Conservation (phyloP, 2,888 invertebrate species). For the Girardia tigrina region DNA sequence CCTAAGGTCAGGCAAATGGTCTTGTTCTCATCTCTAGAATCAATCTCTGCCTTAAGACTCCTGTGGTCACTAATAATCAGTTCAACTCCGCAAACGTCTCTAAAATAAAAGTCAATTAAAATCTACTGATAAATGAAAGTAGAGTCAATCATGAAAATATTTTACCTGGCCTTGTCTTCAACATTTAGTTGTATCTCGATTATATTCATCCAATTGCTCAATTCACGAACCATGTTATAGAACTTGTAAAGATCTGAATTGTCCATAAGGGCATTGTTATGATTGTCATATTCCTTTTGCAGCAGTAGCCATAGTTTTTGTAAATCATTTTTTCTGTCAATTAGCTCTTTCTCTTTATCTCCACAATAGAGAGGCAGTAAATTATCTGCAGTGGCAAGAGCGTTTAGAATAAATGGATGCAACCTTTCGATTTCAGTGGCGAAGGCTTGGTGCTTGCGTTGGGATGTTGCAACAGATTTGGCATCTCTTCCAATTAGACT, state of each 20-base stretch:
- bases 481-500: slow-evolving; percentile 71
- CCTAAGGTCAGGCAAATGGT: slow-evolving; percentile 84
- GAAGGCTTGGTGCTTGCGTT: slow-evolving; percentile 90
- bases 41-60: slow-evolving; percentile 92
- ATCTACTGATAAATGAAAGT: background rate
- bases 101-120: background rate
- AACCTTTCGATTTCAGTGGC: slow-evolving; percentile 85
- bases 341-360: slow-evolving; percentile 88
- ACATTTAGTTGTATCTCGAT: slow-evolving; percentile 67
- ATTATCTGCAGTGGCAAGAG: slow-evolving; percentile 57
- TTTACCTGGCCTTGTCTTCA: background rate
- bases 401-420: slow-evolving; percentile 45
- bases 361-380: slow-evolving; percentile 87
- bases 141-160: background rate
- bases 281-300: slow-evolving; percentile 52
- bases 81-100: slow-evolving; percentile 89
- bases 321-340: slow-evolving; percentile 81
- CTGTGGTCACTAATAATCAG: slow-evolving; percentile 98
- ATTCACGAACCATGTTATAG: slow-evolving; percentile 88
- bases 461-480: slow-evolving; percentile 80
- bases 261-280: slow-evolving; percentile 68
- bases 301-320: slow-evolving; percentile 85
- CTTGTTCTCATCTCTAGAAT: slow-evolving; percentile 93
- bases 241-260: slow-evolving; percentile 84
- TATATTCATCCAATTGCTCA: slow-evolving; percentile 98